Conservation (phyloP, 2,113 vertebrate genomes). For the Hoplias malabaricus region DNA sequence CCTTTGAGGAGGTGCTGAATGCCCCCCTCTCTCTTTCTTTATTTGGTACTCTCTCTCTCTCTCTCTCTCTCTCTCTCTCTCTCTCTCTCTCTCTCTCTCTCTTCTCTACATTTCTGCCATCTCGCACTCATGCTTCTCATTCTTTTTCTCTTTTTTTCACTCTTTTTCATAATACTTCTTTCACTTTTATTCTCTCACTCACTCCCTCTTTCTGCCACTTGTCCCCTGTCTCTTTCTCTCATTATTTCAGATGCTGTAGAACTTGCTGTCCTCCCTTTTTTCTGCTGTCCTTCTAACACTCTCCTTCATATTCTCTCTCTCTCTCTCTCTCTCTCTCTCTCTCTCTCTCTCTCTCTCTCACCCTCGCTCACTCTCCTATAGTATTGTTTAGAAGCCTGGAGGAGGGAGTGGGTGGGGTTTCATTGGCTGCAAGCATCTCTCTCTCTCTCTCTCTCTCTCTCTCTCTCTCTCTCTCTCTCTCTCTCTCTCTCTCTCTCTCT, state of each 20-base stretch:
- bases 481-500: constrained; percentile 46
- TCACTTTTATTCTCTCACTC: constrained; percentile 46
- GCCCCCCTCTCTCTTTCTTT: neutral
- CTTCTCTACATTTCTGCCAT: neutral
- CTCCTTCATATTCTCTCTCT: constrained; percentile 6
- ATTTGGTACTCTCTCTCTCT: neutral
- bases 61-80: constrained; percentile 13
- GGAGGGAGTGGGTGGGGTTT: constrained; percentile 55
- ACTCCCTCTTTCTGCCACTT: constrained; percentile 62
- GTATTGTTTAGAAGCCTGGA: constrained; percentile 51
- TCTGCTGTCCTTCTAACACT: neutral
- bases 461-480: constrained; percentile 46
- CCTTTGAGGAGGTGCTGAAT: constrained; percentile 54
- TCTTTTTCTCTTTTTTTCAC: constrained; percentile 46
- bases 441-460: constrained; percentile 43
- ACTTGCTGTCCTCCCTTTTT: no score
- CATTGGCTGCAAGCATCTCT: constrained; percentile 43
- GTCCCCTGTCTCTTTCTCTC: constrained; percentile 70
- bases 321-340: constrained; percentile 1
- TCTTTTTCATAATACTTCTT: constrained; percentile 39
- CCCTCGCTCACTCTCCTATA: constrained; percentile 20
- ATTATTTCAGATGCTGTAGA: no score
- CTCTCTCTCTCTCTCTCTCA: constrained; percentile 4
- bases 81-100: neutral
- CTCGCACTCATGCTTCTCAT: constrained; percentile 28